phyloP scores from a whole-genome alignment of 1,140 invertebrate species.

The Zaprionus taronus region DNA sequence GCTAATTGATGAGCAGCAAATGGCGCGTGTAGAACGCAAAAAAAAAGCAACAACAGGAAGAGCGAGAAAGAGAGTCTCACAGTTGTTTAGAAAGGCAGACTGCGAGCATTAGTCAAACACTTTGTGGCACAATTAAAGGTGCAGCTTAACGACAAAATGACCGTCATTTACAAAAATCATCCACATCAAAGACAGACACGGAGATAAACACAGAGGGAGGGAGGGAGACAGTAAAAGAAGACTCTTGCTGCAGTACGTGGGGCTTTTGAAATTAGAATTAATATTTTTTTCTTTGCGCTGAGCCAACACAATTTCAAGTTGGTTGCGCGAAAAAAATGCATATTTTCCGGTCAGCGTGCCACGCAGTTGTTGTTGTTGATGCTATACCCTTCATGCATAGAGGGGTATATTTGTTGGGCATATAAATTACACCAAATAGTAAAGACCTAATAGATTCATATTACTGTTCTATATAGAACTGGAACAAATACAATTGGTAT shows the following conservation, averaged over 20 bases:
- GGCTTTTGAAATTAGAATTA: conserved; percentile 77
- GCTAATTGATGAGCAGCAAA: conserved; percentile 76
- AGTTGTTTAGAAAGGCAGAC: conserved; percentile 29
- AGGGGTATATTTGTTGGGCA: not conserved
- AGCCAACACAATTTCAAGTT: conserved; percentile 79
- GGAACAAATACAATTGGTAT: too few species aligned
- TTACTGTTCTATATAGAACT: too few species aligned
- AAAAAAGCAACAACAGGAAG: not conserved
- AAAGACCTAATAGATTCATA: too few species aligned
- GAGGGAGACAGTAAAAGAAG: not conserved
- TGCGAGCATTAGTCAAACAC: conserved; percentile 46
- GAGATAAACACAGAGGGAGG: not conserved
- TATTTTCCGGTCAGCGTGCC: conserved; percentile 66
- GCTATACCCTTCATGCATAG: not conserved
- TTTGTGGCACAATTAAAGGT: conserved; percentile 66
- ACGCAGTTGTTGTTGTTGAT: conserved; percentile 15
- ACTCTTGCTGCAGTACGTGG: conserved; percentile 23
- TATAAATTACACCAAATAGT: not conserved
- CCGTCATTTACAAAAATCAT: conserved; percentile 40
- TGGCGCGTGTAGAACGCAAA: conserved; percentile 41
- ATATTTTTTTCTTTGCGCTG: conserved; percentile 69
- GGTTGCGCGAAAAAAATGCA: conserved; percentile 68
- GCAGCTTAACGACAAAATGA: conserved; percentile 54
- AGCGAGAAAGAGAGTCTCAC: conserved; percentile 9
- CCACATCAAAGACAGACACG: conserved; percentile 10